Evolutionary conservation across 1,140 invertebrate species (phyloP), one percentile per base, ranked within the genome.

Genomic region (Grapholita molesta): DNA sequence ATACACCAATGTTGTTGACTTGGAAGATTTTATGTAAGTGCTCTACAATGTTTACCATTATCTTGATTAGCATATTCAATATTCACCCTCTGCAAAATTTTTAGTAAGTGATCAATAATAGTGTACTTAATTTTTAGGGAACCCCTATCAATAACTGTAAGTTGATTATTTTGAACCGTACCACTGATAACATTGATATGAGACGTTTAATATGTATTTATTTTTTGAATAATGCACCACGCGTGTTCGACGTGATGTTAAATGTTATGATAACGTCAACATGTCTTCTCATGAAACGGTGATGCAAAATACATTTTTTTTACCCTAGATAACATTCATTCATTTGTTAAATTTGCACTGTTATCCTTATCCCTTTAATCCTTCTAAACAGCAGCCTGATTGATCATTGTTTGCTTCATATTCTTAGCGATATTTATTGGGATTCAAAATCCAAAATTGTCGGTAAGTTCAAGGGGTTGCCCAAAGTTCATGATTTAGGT

Each of bases 1-100:
- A 69, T 94, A 93, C 72, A 92, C 93, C 1, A 89, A 93, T 72
- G 90, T 94, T 57, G 93, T 94, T 48, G 94, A 95, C 81, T 93
- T 95, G 65, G 94, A 95, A 80, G 94, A 95, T 86, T 95, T 95
- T 81, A 94, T 95, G 94, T 95, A 90, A 95, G 94, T 88, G 18
- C 12, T 28, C 32, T 18, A 8, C 8, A 3, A 5, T 55, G 42
- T 18, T 9, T 48, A 8, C 8, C 42, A 48, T 21, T 48, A 8
- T 48, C 18, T 21, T 21, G 18, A 11, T 8, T 11, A 9, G 5
- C 9, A 12, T 42, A 3, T 48, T 48, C 28, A 7, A 30, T n/a
- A n/a, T n/a, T n/a, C n/a, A n/a, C n/a, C n/a, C n/a, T n/a, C n/a
- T n/a, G n/a, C n/a, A n/a, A n/a, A n/a, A n/a, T n/a, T n/a, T n/a